Evolutionary conservation across 2,888 invertebrate species (phyloP).

Genomic region (Mycogona germanica): DNA sequence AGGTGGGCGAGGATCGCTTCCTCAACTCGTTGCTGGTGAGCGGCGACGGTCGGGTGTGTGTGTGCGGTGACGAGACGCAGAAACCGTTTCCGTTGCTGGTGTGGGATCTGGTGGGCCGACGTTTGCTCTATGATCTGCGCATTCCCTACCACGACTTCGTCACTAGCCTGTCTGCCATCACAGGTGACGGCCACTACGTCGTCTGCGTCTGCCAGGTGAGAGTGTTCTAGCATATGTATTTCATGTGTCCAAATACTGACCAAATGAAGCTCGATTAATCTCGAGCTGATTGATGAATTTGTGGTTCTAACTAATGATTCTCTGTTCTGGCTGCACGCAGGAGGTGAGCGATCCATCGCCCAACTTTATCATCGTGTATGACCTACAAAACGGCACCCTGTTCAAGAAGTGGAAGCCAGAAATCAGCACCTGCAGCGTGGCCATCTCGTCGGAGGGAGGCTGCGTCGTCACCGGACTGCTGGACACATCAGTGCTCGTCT

Average conservation of each 20-base stretch:
- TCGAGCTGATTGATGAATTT: no score
- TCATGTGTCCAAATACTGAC: no score
- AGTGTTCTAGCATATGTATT: no score
- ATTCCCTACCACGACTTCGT: conserved; percentile 82
- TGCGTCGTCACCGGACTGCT: conserved; percentile 73
- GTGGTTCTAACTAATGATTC: no score
- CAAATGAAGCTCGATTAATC: no score
- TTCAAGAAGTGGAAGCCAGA: conserved; percentile 88
- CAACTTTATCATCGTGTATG: conserved; percentile 82
- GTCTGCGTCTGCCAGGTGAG: conserved; percentile 41
- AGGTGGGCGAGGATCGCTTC: conserved; percentile 77
- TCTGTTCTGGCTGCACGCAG: conserved; percentile 34
- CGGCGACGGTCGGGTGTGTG: conserved; percentile 72
- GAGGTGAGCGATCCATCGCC: conserved; percentile 64
- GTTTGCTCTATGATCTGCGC: conserved; percentile 70
- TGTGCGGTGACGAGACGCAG: conserved; percentile 85
- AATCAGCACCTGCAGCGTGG: conserved; percentile 67
- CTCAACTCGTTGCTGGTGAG: conserved; percentile 75
- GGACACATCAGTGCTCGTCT: conserved; percentile 67
- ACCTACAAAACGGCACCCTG: conserved; percentile 74
- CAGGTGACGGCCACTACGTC: conserved; percentile 58
- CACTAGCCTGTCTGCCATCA: conserved; percentile 69
- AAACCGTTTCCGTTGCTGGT: conserved; percentile 81
- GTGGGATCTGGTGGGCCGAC: conserved; percentile 73
- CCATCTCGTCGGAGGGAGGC: conserved; percentile 68